Base-by-base conservation (phyloP, 1,140 invertebrate species). In the Magallana ariakensis region DNA sequence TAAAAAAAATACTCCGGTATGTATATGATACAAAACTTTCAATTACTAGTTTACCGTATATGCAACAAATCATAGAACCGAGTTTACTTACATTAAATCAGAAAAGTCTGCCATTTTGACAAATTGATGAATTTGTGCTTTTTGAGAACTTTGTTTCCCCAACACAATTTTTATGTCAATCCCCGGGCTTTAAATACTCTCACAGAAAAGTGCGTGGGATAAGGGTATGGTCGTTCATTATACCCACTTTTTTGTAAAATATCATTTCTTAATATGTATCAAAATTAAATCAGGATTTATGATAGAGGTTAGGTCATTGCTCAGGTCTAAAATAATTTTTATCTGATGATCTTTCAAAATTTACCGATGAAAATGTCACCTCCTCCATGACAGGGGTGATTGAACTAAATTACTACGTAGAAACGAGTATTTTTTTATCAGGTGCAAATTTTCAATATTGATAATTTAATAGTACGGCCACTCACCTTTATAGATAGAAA, bases 61-160 rank as follows among this genome's bases (percentile, higher is more conserved):
- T 19, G 62, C n/a, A 66, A 8, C 10, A 7, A 22, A 46, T 46
- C 33, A 46, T 46, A 46, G 33, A 46, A 46, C 33, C 33, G 33
- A 46, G 33, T 46, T 46, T 46, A 75, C 66, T 75, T 75, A 75
- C 26, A 75, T 26, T 33, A 75, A 75, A 75, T 75, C 66, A 75
- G 66, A 75, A 13, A 75, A 75, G 33, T 75, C 66, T 13, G 22
- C 26, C 66, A 75, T 75, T 75, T 75, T 46, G 33, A 10, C 66
- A 10, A 26, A 19, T 13, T 75, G 66, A 26, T 75, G 66, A 75
- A 26, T 75, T 13, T 7, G 22, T 75, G 66, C 9, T 75, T 75
- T 75, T 11, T 26, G 66, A 26, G 33, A 75, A 75, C 22, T 13
- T 8, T 75, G 8, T 46, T 46, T 46, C 33, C 33, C 33, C 33